phyloP scores from a whole-genome alignment of 1,140 invertebrate species.

The Colletes latitarsis region DNA sequence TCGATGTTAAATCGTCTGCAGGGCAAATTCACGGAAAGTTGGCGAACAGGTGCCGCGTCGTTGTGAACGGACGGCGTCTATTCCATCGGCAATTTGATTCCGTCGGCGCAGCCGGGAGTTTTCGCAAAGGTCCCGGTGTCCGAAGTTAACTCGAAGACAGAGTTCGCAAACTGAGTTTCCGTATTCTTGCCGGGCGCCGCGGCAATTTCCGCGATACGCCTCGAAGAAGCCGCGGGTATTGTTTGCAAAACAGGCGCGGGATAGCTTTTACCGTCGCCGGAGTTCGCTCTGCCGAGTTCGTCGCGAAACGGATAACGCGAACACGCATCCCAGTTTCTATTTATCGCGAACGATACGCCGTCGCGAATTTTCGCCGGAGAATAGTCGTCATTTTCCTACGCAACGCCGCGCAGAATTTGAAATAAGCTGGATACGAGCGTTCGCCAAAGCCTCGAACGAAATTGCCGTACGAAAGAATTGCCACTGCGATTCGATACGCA shows the following conservation, averaged over 20 bases:
- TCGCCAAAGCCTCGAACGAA: too few species aligned
- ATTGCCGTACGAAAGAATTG: too few species aligned
- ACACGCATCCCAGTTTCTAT: too few species aligned
- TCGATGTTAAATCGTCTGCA: background rate
- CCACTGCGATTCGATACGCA: too few species aligned
- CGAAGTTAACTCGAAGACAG: slow-evolving; percentile 32
- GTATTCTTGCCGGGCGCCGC: slow-evolving; percentile 13
- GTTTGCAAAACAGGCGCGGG: slow-evolving; percentile 31
- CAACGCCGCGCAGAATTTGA: too few species aligned
- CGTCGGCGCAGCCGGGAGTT: background rate
- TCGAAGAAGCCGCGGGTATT: slow-evolving; percentile 13
- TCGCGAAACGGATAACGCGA: background rate
- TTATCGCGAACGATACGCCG: too few species aligned
- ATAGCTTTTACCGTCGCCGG: slow-evolving; percentile 10
- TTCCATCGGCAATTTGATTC: slow-evolving; percentile 32
- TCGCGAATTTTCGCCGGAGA: too few species aligned
- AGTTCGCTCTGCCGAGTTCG: background rate
- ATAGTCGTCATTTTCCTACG: too few species aligned
- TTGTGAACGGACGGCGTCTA: background rate
- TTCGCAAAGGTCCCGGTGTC: slow-evolving; percentile 1
- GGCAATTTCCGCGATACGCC: slow-evolving; percentile 38
- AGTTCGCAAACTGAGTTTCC: slow-evolving; percentile 47
- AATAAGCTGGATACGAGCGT: too few species aligned
- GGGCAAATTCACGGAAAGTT: background rate
- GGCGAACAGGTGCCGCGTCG: slow-evolving; percentile 1